Evolutionary conservation across 1,140 invertebrate species (phyloP).

Genomic region (Diachasmimorpha longicaudata): DNA sequence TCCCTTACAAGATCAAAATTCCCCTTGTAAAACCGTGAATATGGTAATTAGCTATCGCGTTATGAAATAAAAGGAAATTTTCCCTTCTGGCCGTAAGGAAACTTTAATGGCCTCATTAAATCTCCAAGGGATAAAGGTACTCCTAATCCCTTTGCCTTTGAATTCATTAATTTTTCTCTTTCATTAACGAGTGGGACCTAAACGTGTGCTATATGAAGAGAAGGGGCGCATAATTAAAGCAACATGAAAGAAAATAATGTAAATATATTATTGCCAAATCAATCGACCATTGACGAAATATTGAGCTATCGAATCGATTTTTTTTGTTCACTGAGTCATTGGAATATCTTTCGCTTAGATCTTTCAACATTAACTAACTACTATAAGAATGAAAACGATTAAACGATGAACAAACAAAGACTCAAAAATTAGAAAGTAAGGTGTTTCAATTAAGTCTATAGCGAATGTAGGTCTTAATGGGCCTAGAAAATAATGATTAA

Average conservation of each 20-base stretch:
- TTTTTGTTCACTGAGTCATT: not conserved
- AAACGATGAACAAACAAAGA: conserved; percentile 15
- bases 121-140: not conserved
- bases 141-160: not conserved
- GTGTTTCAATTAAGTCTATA: not conserved
- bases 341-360: not conserved
- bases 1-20: not conserved
- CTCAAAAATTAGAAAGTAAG: conserved; percentile 25
- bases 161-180: not conserved
- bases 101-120: not conserved
- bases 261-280: not conserved
- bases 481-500: not conserved
- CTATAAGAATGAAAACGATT: not conserved
- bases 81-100: not conserved
- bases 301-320: not conserved
- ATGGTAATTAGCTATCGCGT: not conserved
- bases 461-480: not conserved
- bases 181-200: not conserved
- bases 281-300: not conserved
- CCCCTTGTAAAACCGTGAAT: not conserved
- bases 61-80: not conserved
- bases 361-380: not conserved
- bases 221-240: not conserved
- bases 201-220: not conserved
- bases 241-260: not conserved